These are phyloP conservation scores for Mastomys natalensis DNA, from an alignment of 2,113 vertebrate genomes.

Conservation along the genomic window DNA sequence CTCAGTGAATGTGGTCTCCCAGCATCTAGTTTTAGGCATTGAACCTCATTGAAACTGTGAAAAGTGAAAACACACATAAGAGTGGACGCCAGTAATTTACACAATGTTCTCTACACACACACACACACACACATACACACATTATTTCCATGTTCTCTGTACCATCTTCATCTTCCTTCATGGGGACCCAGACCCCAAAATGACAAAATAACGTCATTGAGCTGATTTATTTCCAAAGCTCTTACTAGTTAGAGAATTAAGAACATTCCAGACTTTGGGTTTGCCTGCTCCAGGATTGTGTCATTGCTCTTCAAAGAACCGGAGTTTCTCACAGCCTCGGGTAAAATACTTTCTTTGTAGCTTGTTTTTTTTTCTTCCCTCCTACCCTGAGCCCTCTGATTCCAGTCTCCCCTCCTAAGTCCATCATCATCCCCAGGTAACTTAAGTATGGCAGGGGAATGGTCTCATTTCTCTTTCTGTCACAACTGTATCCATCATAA, in stretches of 20 bases:
- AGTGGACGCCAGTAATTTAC: neutral
- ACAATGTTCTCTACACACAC: neutral
- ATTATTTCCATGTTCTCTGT: neutral
- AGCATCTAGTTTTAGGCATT: neutral
- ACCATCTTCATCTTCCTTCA: neutral
- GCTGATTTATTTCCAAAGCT: neutral
- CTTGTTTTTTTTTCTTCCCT: neutral
- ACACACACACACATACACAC: no score
- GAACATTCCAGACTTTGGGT: neutral
- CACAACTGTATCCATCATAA: neutral
- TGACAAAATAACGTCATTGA: neutral
- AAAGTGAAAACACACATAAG: neutral
- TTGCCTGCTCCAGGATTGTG: neutral
- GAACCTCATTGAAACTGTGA: neutral
- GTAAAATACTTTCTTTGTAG: neutral
- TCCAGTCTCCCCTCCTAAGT: neutral
- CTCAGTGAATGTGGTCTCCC: neutral
- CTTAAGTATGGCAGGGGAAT: neutral
- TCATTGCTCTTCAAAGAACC: neutral
- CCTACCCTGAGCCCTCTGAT: neutral
- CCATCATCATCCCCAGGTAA: no score
- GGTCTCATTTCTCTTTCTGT: neutral
- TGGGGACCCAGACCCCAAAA: neutral
- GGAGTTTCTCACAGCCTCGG: neutral
- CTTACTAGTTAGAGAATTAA: neutral